Percentiles rank a stretch among this genome's conserved stretches.
phyloP scores from a whole-genome alignment of 2,797 vertebrate genomes.

The Sphaeramia orbicularis region DNA sequence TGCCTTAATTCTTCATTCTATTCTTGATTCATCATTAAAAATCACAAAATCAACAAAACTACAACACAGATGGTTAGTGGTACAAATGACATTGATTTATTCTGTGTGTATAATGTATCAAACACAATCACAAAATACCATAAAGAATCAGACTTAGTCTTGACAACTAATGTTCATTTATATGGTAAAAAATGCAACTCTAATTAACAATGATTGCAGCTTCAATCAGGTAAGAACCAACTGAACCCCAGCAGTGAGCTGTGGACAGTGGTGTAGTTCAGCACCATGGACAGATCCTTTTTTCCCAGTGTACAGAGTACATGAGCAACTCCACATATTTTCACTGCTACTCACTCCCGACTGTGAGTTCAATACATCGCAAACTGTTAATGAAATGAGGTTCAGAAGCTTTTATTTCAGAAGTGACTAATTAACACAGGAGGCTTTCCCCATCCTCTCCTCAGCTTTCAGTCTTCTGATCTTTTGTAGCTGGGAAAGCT shows the following conservation, averaged over 20 bases:
- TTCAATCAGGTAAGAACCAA: neutral
- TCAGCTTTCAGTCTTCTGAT: constrained; percentile 65
- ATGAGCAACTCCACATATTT: constrained; percentile 18
- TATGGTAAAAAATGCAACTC: neutral
- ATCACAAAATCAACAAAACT: too few species aligned
- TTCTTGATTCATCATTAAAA: too few species aligned
- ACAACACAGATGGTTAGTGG: too few species aligned
- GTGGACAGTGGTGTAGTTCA: constrained; percentile 43
- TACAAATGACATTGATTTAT: too few species aligned
- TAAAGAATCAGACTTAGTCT: too few species aligned
- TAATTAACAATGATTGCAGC: too few species aligned
- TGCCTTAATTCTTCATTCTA: too few species aligned
- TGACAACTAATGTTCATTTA: too few species aligned
- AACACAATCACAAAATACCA: too few species aligned
- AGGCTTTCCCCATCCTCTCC: constrained; percentile 68
- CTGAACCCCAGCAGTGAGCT: constrained; percentile 24
- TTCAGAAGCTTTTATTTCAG: constrained; percentile 49
- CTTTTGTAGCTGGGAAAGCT: constrained; percentile 68
- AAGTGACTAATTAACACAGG: constrained; percentile 67
- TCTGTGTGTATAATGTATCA: too few species aligned
- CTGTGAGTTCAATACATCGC: constrained; percentile 29
- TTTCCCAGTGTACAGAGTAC: constrained; percentile 19
- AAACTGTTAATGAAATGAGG: constrained; percentile 47
- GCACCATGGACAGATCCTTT: constrained; percentile 69
- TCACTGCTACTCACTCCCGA: constrained; percentile 27